Base-by-base conservation (phyloP, 2,888 invertebrate genomes). In the Patella ulyssiponensis region DNA sequence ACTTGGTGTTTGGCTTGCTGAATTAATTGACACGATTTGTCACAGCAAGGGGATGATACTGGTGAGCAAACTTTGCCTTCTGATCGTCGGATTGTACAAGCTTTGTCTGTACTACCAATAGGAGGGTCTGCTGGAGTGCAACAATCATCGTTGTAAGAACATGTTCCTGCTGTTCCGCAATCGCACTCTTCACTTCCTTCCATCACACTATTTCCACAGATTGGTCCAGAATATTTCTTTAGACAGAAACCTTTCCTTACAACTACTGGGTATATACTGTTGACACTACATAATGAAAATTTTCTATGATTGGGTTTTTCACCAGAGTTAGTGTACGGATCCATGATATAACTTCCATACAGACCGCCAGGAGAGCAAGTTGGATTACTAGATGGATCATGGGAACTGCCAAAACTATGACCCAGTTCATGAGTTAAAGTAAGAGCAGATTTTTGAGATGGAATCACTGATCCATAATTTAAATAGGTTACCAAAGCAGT, bases 321-420 rank as follows among this genome's bases (percentile, higher is more conserved):
- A 27, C 87, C 88, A 7, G 85, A 81, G 69, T 75, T 80, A 12
- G 86, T 79, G 53, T 83, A 83, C 4, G 88, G 83, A 80, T 84
- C 84, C 89, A 89, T 89, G 20, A 89, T 71, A 79, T 79, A 89
- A 77, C 86, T 86, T 1, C 89, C 89, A 70, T 78, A 81, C 12
- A 73, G 56, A 9, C 78, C 81, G 56, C 76, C 82, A 9, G 87
- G 85, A 15, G 82, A 71, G 79, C 88, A 87, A 5, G 33, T 7
- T n/a, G 52, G 12, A n/a, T 81, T 72, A 17, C 51, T 53, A 0
- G 70, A 64, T 15, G 77, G 69, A 76, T 90, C 89, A 77, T 89
- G 89, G 17, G 79, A 79, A 78, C 88, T 86, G 12, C 90, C 90
- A 81, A 90, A 88, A 79, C 83, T 85, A 79, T 90, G 90, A 17